Base-by-base conservation (phyloP, 2,113 vertebrate genomes). In the Rostratula benghalensis region DNA sequence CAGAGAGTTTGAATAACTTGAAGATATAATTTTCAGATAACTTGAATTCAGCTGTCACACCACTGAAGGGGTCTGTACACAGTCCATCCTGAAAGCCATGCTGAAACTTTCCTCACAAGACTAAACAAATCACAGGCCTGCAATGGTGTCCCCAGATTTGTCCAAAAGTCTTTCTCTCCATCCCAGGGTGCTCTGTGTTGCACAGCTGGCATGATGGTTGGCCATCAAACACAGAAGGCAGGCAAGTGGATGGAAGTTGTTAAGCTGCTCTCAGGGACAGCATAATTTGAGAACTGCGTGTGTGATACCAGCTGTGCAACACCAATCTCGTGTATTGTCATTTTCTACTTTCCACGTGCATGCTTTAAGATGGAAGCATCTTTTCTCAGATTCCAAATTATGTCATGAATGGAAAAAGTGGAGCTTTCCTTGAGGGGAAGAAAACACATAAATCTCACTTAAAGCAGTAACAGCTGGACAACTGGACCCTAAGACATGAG, bases 201-300 rank as follows among this genome's bases (percentile, higher is more conserved):
- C 3, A 48, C 35, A 65, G 54, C 30, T 70, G 88, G 3, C 30
- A 31, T 12, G 10, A 30, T 53, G 13, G 18, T 61, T 19, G 48
- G n/a, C 16, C 37, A 69, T 7, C 2, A 0, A 54, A 10, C 0
- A 1, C 4, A 6, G 37, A 59, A 41, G n/a, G 18, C 51, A 39
- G 41, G 28, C 17, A 57, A 39, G 21, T 3, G 15, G 35, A 35
- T 35, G 12, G 46, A 81, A 77, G 35, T 3, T 18, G 23, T 7
- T 33, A 81, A 35, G 37, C 33, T 46, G 50, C 69, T 45, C 64
- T 35, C 30, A 61, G 54, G 53, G 41, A 51, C 37, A 87, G 24
- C 45, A 53, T 27, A 3, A 19, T 69, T 84, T 81, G 41, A 0
- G 3, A 81, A 50, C 50, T 48, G 15, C 0, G 30, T 54, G 35